These are phyloP conservation scores for Choristoneura fumiferana DNA, from an alignment of 1,140 invertebrate genomes.

Conservation along the genomic window DNA sequence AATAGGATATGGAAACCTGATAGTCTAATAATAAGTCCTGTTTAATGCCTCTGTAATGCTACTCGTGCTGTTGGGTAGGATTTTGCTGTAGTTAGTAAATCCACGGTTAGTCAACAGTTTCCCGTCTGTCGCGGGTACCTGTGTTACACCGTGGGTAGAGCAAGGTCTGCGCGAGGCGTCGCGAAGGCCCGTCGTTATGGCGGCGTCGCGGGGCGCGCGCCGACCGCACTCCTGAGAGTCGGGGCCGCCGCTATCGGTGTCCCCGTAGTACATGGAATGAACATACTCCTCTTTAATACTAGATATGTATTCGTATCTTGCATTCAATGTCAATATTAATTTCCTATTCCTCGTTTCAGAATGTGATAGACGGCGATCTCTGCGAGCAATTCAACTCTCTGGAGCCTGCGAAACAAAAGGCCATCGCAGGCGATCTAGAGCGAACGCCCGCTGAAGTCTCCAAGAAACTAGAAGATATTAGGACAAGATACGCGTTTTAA, in stretches of 20 bases:
- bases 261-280: slow-evolving; percentile 62
- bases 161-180: slow-evolving; percentile 29
- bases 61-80: no score
- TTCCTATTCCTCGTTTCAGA: slow-evolving; percentile 79
- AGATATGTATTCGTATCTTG: background rate
- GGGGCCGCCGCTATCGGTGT: slow-evolving; percentile 30
- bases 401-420: slow-evolving; percentile 95
- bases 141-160: slow-evolving; percentile 72
- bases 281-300: slow-evolving; percentile 33
- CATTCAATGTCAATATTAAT: slow-evolving; percentile 11
- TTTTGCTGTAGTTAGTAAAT: no score
- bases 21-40: no score
- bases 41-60: no score
- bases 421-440: slow-evolving; percentile 96
- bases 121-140: slow-evolving; percentile 24
- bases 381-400: slow-evolving; percentile 99
- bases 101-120: slow-evolving; percentile 67
- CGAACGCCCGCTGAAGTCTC: slow-evolving; percentile 97
- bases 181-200: slow-evolving; percentile 42
- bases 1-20: no score
- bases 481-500: slow-evolving; percentile 97
- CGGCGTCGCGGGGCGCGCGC: slow-evolving; percentile 29
- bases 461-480: slow-evolving; percentile 96
- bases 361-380: slow-evolving; percentile 98
- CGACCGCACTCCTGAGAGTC: slow-evolving; percentile 59